Evolutionary conservation across 2,888 invertebrate genomes (phyloP), one percentile per base, ranked within the genome.

Genomic region (Nematopogon swammerdamellus): DNA sequence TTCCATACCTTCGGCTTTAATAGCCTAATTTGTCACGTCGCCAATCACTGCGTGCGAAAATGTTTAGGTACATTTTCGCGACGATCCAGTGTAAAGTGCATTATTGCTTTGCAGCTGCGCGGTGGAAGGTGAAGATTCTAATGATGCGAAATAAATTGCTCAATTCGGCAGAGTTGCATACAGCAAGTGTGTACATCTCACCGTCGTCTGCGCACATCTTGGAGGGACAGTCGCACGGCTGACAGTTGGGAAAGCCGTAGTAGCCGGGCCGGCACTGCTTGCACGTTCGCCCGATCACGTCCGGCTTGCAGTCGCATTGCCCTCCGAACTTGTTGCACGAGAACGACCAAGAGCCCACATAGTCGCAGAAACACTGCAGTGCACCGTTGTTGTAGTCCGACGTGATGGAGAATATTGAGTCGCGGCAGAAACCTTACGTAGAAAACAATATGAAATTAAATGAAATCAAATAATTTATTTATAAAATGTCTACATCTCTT

Each of bases 331-430:
- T 85, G 54, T 91, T 88, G 65, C 99, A 99, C 59, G 91, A 89
- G 63, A 97, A 91, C 48, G 82, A 77, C 0, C 81, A 84, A 0
- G 96, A 92, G 0, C 98, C 97, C 51, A 87, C 86, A 59, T 87
- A 88, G 66, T 96, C 90, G 65, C 99, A 99, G 54, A 87, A 83
- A 60, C 99, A 99, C 0, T 88, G 83, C 44, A 95, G 66, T 0
- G 97, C 97, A 0, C 97, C 96, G 57, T 91, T 90, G 70, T 99
- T 99, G 76, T 96, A 97, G 52, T 95, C 92, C 0, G 96, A 85
- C 0, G 97, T 96, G 57, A 99, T 82, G 0, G 97, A 95, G 71
- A 96, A 98, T 43, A 95, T 90, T 0, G 95, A 87, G 55, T 93
- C 90, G 45, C 88, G 85, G 65, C 98, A 99, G 70, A 95, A 97